phyloP scores from a whole-genome alignment of 2,797 vertebrate species.

The Ptychobarbus kaznakovi region DNA sequence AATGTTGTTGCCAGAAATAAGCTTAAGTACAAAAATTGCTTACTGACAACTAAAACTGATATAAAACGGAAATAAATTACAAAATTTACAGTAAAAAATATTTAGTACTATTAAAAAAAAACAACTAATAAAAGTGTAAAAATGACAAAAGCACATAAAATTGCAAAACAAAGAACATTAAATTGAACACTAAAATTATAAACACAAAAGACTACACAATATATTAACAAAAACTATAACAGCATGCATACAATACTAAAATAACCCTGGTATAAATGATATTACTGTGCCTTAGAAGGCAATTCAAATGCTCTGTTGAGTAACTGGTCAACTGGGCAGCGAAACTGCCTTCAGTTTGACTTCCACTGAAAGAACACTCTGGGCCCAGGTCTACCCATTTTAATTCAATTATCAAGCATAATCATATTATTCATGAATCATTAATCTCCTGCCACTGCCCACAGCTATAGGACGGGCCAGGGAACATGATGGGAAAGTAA shows the following conservation, averaged over 20 bases:
- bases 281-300: too few species aligned
- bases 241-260: background rate
- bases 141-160: background rate
- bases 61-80: background rate
- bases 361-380: constrained; percentile 20
- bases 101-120: background rate
- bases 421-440: constrained; percentile 61
- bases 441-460: constrained; percentile 38
- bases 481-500: background rate
- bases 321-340: background rate
- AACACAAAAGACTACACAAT: background rate
- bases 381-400: constrained; percentile 4
- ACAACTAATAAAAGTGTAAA: background rate
- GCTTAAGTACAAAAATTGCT: background rate
- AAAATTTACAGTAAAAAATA: background rate
- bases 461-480: background rate
- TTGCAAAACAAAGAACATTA: too few species aligned
- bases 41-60: background rate
- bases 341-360: background rate
- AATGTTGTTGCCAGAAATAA: background rate
- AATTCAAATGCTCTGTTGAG: background rate
- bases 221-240: background rate
- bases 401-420: constrained; percentile 64
- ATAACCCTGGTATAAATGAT: background rate
- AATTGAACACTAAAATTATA: background rate